phyloP scores from a whole-genome alignment of 2,888 invertebrate species.

The Meta bourneti region DNA sequence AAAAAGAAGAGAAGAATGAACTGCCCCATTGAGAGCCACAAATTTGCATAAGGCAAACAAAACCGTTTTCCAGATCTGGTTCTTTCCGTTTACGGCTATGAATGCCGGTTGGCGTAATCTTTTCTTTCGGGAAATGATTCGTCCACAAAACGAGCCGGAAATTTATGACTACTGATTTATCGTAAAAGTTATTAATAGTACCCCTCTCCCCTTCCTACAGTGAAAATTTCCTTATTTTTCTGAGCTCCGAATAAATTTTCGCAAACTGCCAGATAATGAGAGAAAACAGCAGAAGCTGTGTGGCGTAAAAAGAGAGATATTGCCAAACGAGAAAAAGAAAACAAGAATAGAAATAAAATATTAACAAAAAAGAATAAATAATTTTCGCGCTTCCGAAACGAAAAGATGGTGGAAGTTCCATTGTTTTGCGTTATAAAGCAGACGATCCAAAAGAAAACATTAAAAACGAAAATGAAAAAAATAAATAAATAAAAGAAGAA shows the following conservation, averaged over 20 bases:
- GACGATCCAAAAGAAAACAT: slow-evolving; percentile 43
- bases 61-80: slow-evolving; percentile 13
- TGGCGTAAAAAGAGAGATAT: slow-evolving; percentile 48
- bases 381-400: slow-evolving; percentile 23
- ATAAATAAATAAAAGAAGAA: slow-evolving; percentile 18
- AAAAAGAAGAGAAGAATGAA: slow-evolving; percentile 18
- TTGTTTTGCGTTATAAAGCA: slow-evolving; percentile 52
- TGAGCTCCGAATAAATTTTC: slow-evolving; percentile 54
- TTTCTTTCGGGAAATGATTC: slow-evolving; percentile 34
- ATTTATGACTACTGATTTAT: slow-evolving; percentile 63
- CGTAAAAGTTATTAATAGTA: slow-evolving; percentile 58
- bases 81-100: slow-evolving; percentile 17
- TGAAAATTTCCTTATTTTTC: not conserved
- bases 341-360: not conserved
- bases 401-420: slow-evolving; percentile 26
- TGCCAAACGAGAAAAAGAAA: not conserved
- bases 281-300: slow-evolving; percentile 20
- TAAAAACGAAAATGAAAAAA: slow-evolving; percentile 16
- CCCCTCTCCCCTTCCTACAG: not conserved
- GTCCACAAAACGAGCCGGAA: slow-evolving; percentile 46
- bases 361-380: slow-evolving; percentile 39
- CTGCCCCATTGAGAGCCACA: slow-evolving; percentile 43
- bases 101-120: slow-evolving; percentile 49
- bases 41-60: slow-evolving; percentile 64
- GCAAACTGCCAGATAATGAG: slow-evolving; percentile 58